phyloP scores from a whole-genome alignment of 2,113 vertebrate species.

The Ptilorrhoa leucosticta region DNA sequence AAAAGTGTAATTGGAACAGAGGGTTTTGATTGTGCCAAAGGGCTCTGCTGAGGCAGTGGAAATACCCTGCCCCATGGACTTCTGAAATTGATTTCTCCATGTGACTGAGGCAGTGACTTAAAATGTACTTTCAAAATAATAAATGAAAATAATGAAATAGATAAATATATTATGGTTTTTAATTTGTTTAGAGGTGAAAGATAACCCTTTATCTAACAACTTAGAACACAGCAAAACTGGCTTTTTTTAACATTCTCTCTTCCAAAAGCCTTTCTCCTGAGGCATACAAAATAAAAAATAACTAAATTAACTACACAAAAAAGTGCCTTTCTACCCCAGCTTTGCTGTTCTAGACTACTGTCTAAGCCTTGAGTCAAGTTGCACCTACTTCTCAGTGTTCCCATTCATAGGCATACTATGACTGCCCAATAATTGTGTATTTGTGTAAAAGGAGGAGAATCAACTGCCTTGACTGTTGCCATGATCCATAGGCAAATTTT shows the following conservation, averaged over 20 bases:
- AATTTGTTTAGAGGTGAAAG: not conserved
- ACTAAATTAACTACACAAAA: not conserved
- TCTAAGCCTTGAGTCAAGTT: not conserved
- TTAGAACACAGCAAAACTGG: not conserved
- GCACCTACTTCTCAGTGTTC: not conserved
- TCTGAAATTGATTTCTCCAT: not conserved
- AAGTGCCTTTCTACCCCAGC: not conserved
- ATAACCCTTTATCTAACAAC: not conserved
- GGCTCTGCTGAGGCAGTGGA: not conserved
- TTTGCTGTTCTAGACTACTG: not conserved
- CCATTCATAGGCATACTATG: fast-evolving
- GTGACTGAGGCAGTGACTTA: not conserved
- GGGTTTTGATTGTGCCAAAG: not conserved
- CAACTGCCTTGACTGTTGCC: not conserved
- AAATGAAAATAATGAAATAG: not conserved
- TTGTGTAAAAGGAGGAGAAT: not conserved
- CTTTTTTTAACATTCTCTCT: not conserved
- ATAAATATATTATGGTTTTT: not conserved
- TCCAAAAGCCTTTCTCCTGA: not conserved
- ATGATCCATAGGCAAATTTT: not conserved
- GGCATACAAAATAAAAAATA: not conserved
- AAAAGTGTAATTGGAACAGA: not conserved
- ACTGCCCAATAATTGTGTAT: not conserved
- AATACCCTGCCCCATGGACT: not conserved
- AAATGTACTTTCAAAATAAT: not conserved